Base-by-base conservation (phyloP, 2,888 invertebrate species). In the Pachliopta kotzebuea region DNA sequence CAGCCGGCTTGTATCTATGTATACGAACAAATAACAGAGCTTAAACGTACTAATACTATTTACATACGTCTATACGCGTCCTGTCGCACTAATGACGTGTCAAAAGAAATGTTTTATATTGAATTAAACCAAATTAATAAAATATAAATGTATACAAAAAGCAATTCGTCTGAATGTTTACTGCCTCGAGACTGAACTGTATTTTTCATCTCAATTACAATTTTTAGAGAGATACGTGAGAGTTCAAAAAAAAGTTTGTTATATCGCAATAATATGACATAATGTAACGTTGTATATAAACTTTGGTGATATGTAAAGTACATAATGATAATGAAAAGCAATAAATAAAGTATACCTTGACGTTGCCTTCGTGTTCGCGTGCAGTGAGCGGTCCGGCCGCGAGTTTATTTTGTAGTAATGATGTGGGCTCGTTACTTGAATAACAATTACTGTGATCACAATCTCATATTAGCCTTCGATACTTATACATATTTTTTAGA, bases 401-500 rank as follows among this genome's bases (percentile, higher is more conserved):
- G 79, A 80, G 85, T 81, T 87, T 85, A 83, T 85, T 84, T 86
- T 82, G 84, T 85, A 84, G 85, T 86, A 86, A 87, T 85, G 84
- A 81, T 86, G 86, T 88, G 88, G 90, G 90, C 89, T 87, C 85
- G 88, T 89, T 89, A 90, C 88, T 88, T 88, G 85, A 83, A 88
- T 85, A 88, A 90, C 87, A 86, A 88, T 85, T 87, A 90, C 90
- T 90, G 90, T 91, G 90, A 91, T 91, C 89, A 86, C 85, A 90
- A 87, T 90, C 88, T 90, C 88, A 89, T 86, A 86, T 87, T 90
- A 91, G 90, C 90, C 90, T 91, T 91, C 90, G 86, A 90, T 89
- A 90, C 90, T 90, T 90, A 90, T 90, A 90, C 90, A 90, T 90
- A 90, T 90, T 90, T 90, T 91, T 90, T 90, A 90, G 90, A 90